Base-by-base conservation (phyloP, 2,113 vertebrate species). In the Bungarus multicinctus region DNA sequence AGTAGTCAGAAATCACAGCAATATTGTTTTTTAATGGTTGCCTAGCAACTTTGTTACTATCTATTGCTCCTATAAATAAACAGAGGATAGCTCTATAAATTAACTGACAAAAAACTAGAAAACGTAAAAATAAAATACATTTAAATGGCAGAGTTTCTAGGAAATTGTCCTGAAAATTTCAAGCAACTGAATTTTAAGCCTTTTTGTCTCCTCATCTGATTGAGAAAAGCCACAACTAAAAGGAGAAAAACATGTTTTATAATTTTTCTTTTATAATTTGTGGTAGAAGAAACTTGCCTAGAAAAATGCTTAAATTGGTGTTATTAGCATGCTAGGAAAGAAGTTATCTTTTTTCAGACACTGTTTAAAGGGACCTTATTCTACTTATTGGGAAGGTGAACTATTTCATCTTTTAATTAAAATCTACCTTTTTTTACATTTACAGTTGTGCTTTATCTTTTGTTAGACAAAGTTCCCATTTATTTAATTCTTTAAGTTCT, bases 91-190 rank as follows among this genome's bases (percentile, higher is more conserved):
- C 92, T 93, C 45, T 39, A 81, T 27, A 92, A 39, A 39, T 94
- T 92, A 95, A 5, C 1, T 95, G 2, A 91, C 8, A 53, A 27
- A 87, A 91, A 93, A 90, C 57, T 94, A 57, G 43, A 95, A 95
- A 57, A 45, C 47, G 12, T 91, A 25, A 94, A 94, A 20, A 88
- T 88, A n/a, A 93, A 96, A 90, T 2, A 18, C 90, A 50, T 47
- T 90, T 88, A 95, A 87, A 92, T 43, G 30, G 91, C 94, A 1
- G 89, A 92, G 89, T 11, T 47, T 93, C 14, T 89, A 23, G 34
- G 93, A 93, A 85, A 89, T 7, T 94, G 9, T 4, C 81, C 2
- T 93, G 93, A 85, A 88, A 45, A 2, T 60, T 10, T 86, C 88
- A n/a, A 86, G 14, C 1, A 91, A 93, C 93, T 93, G 39, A 94